phyloP scores from a whole-genome alignment of 2,797 vertebrate species.

The Eurystomus glaucurus region DNA sequence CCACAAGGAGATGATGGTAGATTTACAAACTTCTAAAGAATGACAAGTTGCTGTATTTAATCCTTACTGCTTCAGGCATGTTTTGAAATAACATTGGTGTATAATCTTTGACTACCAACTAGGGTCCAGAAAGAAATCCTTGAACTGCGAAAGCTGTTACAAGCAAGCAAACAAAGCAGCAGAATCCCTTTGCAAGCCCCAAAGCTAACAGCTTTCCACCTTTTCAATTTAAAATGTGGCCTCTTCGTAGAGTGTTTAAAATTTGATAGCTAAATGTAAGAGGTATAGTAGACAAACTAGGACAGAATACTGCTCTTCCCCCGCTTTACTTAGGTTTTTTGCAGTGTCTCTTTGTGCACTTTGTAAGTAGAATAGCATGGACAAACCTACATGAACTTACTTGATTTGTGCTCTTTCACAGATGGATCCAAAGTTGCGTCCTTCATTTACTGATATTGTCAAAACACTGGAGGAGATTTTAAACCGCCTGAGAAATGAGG shows the following conservation, averaged over 20 bases:
- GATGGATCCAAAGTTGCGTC: slow-evolving; percentile 97
- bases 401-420: slow-evolving; percentile 64
- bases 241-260: background rate
- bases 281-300: background rate
- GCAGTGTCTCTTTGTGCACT: background rate
- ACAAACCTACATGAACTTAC: background rate
- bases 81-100: background rate
- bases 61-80: background rate
- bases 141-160: background rate
- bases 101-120: background rate
- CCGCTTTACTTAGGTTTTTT: background rate
- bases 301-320: background rate
- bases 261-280: background rate
- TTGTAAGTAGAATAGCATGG: background rate
- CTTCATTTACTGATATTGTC: slow-evolving; percentile 92
- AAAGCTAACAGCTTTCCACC: background rate
- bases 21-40: background rate
- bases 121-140: background rate
- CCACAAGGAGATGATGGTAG: background rate
- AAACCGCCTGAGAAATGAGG: slow-evolving; percentile 87
- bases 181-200: background rate
- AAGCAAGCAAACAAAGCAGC: background rate
- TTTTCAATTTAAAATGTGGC: background rate
- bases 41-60: background rate
- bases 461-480: slow-evolving; percentile 90